Conservation (phyloP, 1,140 invertebrate genomes). For the Pteromalus puparum region DNA sequence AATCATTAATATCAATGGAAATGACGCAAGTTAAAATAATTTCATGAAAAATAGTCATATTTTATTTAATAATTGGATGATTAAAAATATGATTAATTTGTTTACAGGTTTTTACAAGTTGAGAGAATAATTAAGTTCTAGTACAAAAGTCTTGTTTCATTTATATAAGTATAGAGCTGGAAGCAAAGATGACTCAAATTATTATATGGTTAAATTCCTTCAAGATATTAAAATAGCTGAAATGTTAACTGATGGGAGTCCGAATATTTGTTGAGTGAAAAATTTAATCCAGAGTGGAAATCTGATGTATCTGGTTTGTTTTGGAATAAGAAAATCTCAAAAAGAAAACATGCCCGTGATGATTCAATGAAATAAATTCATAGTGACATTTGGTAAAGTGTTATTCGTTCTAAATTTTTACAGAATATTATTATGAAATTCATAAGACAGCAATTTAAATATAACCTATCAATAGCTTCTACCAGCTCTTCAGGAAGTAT, state of each 20-base stretch:
- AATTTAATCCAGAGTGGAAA: conserved; percentile 79
- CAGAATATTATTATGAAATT: conserved; percentile 79
- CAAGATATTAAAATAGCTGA: conserved; percentile 83
- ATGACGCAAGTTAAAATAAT: too few relatives aligned
- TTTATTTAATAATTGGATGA: too few relatives aligned
- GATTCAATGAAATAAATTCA: conserved; percentile 61
- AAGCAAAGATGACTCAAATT: conserved; percentile 73
- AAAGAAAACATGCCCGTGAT: conserved; percentile 65
- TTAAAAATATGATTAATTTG: too few relatives aligned
- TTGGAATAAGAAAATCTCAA: conserved; percentile 71
- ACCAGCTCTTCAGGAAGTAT: conserved; percentile 64
- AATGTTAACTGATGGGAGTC: conserved; percentile 80
- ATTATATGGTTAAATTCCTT: conserved; percentile 86
- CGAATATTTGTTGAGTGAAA: conserved; percentile 79
- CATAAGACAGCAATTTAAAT: conserved; percentile 71
- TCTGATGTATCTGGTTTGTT: conserved; percentile 71
- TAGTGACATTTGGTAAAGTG: conserved; percentile 61
- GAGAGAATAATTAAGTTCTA: too few relatives aligned
- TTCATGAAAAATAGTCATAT: too few relatives aligned
- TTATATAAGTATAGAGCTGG: conserved; percentile 78
- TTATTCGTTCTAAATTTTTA: conserved; percentile 76
- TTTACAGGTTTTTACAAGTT: too few relatives aligned
- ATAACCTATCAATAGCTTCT: conserved; percentile 61
- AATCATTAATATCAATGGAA: too few relatives aligned
- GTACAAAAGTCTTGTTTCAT: too few relatives aligned